Evolutionary conservation across 2,888 invertebrate species (phyloP).

Genomic region (Sarcophaga rosellei): DNA sequence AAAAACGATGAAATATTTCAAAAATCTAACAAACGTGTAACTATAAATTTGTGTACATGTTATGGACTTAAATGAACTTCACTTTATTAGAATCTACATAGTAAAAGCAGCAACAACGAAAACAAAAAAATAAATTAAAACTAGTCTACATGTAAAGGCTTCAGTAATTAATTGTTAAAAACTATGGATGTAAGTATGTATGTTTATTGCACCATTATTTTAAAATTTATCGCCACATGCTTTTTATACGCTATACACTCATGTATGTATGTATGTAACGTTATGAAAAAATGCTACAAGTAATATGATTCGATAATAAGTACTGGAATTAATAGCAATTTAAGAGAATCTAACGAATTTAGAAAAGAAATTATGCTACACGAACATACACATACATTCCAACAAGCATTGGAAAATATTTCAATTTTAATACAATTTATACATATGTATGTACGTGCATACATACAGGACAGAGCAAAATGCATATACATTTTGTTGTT

Average conservation of each 20-base stretch:
- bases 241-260: no score
- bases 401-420: no score
- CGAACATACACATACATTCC: neutral
- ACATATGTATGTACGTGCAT: neutral
- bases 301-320: slow-evolving; percentile 39
- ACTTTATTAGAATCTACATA: slow-evolving; percentile 12
- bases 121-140: neutral
- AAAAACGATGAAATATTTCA: neutral
- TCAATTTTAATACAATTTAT: neutral
- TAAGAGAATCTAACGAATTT: slow-evolving; percentile 19
- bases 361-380: neutral
- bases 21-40: no score
- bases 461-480: neutral
- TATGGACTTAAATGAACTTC: slow-evolving; percentile 39
- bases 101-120: slow-evolving; percentile 29
- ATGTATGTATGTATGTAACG: neutral
- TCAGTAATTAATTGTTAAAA: slow-evolving; percentile 38
- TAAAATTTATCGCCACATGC: neutral
- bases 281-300: neutral
- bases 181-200: neutral
- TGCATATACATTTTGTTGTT: neutral
- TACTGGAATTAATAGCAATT: slow-evolving; percentile 34
- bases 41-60: slow-evolving; percentile 13
- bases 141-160: no score
- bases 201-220: neutral